Evolutionary conservation across 2,888 invertebrate genomes (phyloP).

Genomic region (Zonitis immaculata): DNA sequence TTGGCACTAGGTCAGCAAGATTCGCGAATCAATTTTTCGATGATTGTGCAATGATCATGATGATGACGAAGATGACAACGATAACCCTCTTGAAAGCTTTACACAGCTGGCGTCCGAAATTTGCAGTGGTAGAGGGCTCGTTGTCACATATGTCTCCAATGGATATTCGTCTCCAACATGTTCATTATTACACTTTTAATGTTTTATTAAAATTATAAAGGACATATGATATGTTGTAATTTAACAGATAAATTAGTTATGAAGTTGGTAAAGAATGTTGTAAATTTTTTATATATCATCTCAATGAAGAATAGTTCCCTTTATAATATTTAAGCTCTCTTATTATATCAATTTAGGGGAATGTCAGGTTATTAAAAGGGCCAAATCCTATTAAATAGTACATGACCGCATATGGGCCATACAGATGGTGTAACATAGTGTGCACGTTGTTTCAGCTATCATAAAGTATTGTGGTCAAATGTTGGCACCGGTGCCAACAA

Average conservation of each 20-base stretch:
- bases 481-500: conserved; percentile 25
- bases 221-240: background rate
- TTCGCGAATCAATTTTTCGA: background rate
- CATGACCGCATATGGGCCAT: conserved; percentile 2
- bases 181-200: conserved; percentile 25
- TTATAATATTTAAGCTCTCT: too few relatives aligned
- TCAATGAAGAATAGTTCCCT: too few relatives aligned
- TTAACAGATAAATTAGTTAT: background rate
- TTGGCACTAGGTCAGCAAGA: background rate
- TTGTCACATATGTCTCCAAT: conserved; percentile 14
- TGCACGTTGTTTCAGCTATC: background rate
- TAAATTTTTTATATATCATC: background rate
- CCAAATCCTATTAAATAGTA: conserved; percentile 1
- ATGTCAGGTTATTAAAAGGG: background rate
- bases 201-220: conserved; percentile 7
- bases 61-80: background rate
- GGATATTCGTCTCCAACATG: conserved; percentile 19
- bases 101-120: conserved; percentile 16
- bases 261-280: background rate
- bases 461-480: conserved; percentile 20
- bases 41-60: background rate
- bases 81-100: background rate
- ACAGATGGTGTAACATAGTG: conserved; percentile 1
- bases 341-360: background rate
- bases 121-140: conserved; percentile 8